A percentile compares a stretch with the other conserved stretches of the same genome.
phyloP scores from a whole-genome alignment of 1,140 invertebrate species.

The Drosophila micromelanica region DNA sequence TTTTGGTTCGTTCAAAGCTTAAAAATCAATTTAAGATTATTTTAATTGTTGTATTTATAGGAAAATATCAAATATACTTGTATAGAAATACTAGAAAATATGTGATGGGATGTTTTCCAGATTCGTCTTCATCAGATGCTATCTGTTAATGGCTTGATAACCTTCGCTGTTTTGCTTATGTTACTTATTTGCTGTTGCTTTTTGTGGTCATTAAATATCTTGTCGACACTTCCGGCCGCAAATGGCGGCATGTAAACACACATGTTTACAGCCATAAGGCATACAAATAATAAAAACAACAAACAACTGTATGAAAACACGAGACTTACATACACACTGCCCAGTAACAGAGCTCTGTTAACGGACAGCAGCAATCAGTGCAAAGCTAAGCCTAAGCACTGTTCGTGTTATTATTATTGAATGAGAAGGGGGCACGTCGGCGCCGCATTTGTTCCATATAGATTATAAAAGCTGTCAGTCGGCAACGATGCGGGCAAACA shows the following conservation, averaged over 20 bases:
- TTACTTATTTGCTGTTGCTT: constrained; percentile 53
- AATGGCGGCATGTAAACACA: constrained; percentile 74
- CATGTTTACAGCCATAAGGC: constrained; percentile 67
- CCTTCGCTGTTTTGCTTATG: constrained; percentile 26
- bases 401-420: constrained; percentile 5
- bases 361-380: constrained; percentile 42
- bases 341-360: constrained; percentile 42
- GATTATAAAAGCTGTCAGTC: constrained; percentile 56
- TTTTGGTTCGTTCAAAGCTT: too few relatives aligned
- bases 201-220: constrained; percentile 71
- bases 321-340: constrained; percentile 36
- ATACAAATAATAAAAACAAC: constrained; percentile 46
- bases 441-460: constrained; percentile 66
- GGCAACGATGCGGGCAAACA: constrained; percentile 4
- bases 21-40: too few relatives aligned
- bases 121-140: constrained; percentile 3
- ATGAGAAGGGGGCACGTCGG: constrained; percentile 11
- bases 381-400: constrained; percentile 12
- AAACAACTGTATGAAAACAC: constrained; percentile 27
- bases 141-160: constrained; percentile 27
- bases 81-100: neutral
- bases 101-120: neutral
- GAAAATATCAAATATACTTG: too few relatives aligned
- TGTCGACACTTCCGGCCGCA: constrained; percentile 64
- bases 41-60: too few relatives aligned